A percentile compares a stretch with the other conserved stretches of the same genome.
Evolutionary conservation across 2,797 vertebrate species (phyloP).

Genomic region (Menidia menidia): DNA sequence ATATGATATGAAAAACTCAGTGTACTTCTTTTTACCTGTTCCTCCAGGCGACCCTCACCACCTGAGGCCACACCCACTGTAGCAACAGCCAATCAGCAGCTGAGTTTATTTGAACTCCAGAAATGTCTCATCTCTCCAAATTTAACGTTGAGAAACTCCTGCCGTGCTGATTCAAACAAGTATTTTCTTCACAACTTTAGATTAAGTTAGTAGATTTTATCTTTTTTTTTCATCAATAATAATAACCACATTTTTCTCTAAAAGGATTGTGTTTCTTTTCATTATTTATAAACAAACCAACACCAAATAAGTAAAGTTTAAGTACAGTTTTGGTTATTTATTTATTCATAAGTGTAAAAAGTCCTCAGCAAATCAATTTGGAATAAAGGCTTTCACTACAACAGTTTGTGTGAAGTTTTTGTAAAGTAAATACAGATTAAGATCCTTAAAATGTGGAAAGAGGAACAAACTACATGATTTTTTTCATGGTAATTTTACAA

Average conservation of each 20-base stretch:
- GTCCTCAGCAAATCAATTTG: not conserved
- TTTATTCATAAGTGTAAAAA: not conserved
- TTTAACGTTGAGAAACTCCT: not conserved
- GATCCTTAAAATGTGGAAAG: not conserved
- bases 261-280: not conserved
- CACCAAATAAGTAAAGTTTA: not conserved
- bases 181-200: not conserved
- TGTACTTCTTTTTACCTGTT: not conserved
- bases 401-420: not conserved
- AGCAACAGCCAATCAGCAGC: not conserved
- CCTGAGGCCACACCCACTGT: slow-evolving; percentile 7
- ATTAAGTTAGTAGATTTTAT: not conserved
- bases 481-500: not conserved
- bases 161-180: not conserved
- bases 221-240: not conserved
- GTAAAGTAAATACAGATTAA: not conserved
- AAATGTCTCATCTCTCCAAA: not conserved
- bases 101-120: fast-evolving
- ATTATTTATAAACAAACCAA: not conserved
- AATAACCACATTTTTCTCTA: not conserved
- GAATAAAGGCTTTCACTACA: not conserved
- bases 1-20: no score
- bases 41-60: slow-evolving; percentile 6
- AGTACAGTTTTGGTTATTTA: not conserved
- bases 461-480: not conserved